phyloP scores from a whole-genome alignment of 2,888 invertebrate genomes.

The Standfussiana lucernea region DNA sequence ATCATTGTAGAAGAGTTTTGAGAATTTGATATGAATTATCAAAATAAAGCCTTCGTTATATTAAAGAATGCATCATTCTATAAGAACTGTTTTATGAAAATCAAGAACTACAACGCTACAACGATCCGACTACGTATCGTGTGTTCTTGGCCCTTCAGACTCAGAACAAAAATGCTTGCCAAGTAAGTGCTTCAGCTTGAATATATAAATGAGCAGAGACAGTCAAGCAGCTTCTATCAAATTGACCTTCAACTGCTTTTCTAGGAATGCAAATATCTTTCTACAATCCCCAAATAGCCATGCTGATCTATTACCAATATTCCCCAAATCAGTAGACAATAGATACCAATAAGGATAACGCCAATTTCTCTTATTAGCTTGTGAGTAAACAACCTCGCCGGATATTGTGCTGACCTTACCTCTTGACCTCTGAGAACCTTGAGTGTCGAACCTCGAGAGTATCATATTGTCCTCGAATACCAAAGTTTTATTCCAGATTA shows the following conservation, averaged over 20 bases:
- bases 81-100: background rate
- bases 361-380: conserved; percentile 26
- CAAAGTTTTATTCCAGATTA: conserved; percentile 18
- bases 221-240: background rate
- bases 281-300: background rate
- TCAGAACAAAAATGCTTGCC: background rate
- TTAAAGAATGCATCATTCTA: no score
- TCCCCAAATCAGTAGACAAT: conserved; percentile 6
- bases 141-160: background rate
- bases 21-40: no score
- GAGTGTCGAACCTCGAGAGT: conserved; percentile 23
- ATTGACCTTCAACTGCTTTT: background rate
- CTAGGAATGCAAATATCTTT: background rate
- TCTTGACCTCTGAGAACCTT: conserved; percentile 47
- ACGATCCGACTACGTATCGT: background rate
- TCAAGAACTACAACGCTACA: background rate
- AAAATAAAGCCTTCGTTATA: no score
- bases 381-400: conserved; percentile 34
- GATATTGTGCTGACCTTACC: conserved; percentile 38
- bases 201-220: background rate
- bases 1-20: no score
- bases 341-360: conserved; percentile 34
- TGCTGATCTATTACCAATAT: background rate
- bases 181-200: background rate
- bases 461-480: conserved; percentile 45